phyloP scores from a whole-genome alignment of 1,140 invertebrate species.

The Macrobrachium nipponense region DNA sequence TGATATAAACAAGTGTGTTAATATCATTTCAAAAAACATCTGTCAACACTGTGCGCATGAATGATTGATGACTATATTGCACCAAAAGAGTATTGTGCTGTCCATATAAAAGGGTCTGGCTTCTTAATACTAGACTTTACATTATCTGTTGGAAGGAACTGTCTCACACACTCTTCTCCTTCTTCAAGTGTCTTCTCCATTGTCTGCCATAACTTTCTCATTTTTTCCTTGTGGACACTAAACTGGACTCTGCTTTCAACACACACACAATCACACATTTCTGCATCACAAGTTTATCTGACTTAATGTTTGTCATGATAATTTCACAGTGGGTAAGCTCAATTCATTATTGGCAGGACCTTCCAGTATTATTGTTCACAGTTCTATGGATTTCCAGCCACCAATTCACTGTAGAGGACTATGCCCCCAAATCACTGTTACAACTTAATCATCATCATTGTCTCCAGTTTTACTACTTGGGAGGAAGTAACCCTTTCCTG shows the following conservation, averaged over 20 bases:
- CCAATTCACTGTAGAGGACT: background rate
- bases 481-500: slow-evolving; percentile 28
- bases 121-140: slow-evolving; percentile 38
- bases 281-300: slow-evolving; percentile 23
- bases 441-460: slow-evolving; percentile 9
- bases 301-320: slow-evolving; percentile 22
- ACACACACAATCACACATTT: slow-evolving; percentile 21
- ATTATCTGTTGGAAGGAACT: slow-evolving; percentile 41
- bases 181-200: slow-evolving; percentile 2
- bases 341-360: slow-evolving; percentile 44
- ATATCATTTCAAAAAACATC: slow-evolving; percentile 44
- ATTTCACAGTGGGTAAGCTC: slow-evolving; percentile 34
- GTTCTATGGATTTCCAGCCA: slow-evolving; percentile 10
- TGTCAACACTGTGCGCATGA: slow-evolving; percentile 53
- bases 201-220: slow-evolving; percentile 15
- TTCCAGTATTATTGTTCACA: slow-evolving; percentile 46
- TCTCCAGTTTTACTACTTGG: slow-evolving; percentile 35
- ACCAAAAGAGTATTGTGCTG: slow-evolving; percentile 54
- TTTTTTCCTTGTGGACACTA: slow-evolving; percentile 25
- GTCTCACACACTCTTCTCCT: slow-evolving; percentile 27
- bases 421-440: slow-evolving; percentile 35
- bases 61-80: slow-evolving; percentile 50
- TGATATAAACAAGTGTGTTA: slow-evolving; percentile 49
- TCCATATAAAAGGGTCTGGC: slow-evolving; percentile 47
- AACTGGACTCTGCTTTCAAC: slow-evolving; percentile 16